Evolutionary conservation across 2,113 vertebrate genomes (phyloP), one percentile per base, ranked within the genome.

Genomic region (Ascaphus truei): DNA sequence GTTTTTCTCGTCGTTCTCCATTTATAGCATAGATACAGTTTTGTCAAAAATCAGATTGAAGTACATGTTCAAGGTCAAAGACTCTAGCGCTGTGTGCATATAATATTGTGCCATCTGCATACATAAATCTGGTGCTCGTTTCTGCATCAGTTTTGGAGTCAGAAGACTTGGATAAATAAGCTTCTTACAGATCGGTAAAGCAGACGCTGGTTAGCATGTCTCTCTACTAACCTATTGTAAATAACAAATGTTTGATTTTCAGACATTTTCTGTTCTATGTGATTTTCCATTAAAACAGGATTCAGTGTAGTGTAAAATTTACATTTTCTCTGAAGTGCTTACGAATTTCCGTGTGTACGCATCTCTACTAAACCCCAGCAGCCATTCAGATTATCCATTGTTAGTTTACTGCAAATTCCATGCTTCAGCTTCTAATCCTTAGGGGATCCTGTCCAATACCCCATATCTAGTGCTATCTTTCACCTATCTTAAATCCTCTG

Each of bases 381-480:
- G 65, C 45, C 39, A 5, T 7, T 25, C 13, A 8, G 29, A 68
- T 58, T 58, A 68, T 48, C 52, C 41, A 48, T 58, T 68, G 52
- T 68, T 56, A 68, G 65, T 68, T 68, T 68, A 68, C 65, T 68
- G 65, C 53, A 68, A 68, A 68, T 68, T 68, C 53, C 65, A 58
- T 57, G 52, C 27, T 25, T 37, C 26, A 29, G 18, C 22, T 39
- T 43, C 20, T 47, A 56, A 57, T 51, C 53, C 53, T 57, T 37
- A 18, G 39, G 53, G 52, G 52, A 45, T 36, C 12, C 39, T 48
- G 53, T n/a, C 65, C 53, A n/a, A n/a, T n/a, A n/a, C n/a, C n/a
- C n/a, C n/a, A n/a, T 34, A 58, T 68, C 52, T 58, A 20, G 37
- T 68, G 65, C 53, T 23, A 20, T 23, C 33, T 20, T 51, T 51